These are phyloP conservation scores for Muraenolepis orangiensis DNA, from an alignment of 2,797 vertebrate species.

Conservation along the genomic window DNA sequence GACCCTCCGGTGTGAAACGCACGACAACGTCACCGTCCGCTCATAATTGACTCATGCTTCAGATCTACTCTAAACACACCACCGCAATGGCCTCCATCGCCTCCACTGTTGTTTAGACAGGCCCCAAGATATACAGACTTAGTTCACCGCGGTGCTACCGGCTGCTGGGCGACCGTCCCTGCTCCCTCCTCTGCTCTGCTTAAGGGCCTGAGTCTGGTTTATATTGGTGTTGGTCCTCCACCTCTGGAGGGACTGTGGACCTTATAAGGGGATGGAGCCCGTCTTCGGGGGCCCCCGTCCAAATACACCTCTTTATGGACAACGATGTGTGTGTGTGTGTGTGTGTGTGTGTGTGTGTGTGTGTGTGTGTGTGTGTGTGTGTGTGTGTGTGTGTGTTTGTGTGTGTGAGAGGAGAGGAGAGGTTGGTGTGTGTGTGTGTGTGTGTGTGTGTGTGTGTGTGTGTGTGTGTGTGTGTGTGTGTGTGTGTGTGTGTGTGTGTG, in stretches of 20 bases:
- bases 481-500: too few relatives aligned
- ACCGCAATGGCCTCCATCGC: conserved; percentile 52
- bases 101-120: conserved; percentile 63
- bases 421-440: too few relatives aligned
- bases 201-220: neutral
- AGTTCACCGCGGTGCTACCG: conserved; percentile 40
- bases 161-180: conserved; percentile 34
- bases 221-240: conserved; percentile 40
- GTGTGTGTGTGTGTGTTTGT: too few relatives aligned
- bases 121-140: conserved; percentile 56
- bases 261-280: conserved; percentile 62
- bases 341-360: neutral
- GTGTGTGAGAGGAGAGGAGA: too few relatives aligned
- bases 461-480: too few relatives aligned
- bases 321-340: neutral
- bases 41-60: conserved; percentile 13
- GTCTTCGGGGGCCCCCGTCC: conserved; percentile 33
- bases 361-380: too few relatives aligned
- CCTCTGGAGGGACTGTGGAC: conserved; percentile 34
- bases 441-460: too few relatives aligned
- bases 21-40: neutral
- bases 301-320: conserved; percentile 61
- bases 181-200: conserved; percentile 59
- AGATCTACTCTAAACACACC: conserved; percentile 32
- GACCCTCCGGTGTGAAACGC: neutral